Base-by-base conservation (phyloP, 2,113 vertebrate species). In the Puffinus mauretanicus region DNA sequence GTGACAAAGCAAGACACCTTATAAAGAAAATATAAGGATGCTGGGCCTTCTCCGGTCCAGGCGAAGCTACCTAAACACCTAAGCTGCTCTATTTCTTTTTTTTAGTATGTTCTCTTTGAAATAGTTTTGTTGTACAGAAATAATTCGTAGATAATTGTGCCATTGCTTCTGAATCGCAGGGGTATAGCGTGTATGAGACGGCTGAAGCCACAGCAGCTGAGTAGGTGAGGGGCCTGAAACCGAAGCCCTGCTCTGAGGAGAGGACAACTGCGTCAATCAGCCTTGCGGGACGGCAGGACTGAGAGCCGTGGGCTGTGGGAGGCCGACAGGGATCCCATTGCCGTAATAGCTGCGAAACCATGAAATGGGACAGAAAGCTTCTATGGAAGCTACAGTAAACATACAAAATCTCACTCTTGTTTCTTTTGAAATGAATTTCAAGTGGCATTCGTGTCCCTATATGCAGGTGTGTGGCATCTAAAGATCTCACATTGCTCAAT, bases 361-460 rank as follows among this genome's bases (percentile, higher is more conserved):
- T 46, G 46, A 66, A 90, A 75, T 5, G 17, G 32, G 13, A 34
- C 32, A n/a, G 44, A 83, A 86, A 80, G 18, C 49, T 89, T 49
- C 26, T 46, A 3, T 1, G 3, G 32, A 32, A 29, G 32, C 40
- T 32, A 18, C 4, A 36, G 54, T 13, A 87, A 22, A 51, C 1
- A 1, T 29, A 30, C 20, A 66, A 77, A 83, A 51, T 40, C 20
- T 69, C 49, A 46, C 10, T 51, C 11, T 66, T 13, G 18, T 12
- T 86, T 71, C 21, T 52, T 82, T 42, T 47, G 22, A 88, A 82
- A 65, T 77, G 2, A 88, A 49, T 55, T 71, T 67, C 47, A 60
- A 54, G 38, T 2, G 11, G 7, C 0, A 0, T 13, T 47, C 22
- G 2, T 65, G 13, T 40, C 13, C 30, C 52, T 85, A 0, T 42